Conservation (phyloP, 2,888 invertebrate species). For the Ryuthela nishihirai region DNA sequence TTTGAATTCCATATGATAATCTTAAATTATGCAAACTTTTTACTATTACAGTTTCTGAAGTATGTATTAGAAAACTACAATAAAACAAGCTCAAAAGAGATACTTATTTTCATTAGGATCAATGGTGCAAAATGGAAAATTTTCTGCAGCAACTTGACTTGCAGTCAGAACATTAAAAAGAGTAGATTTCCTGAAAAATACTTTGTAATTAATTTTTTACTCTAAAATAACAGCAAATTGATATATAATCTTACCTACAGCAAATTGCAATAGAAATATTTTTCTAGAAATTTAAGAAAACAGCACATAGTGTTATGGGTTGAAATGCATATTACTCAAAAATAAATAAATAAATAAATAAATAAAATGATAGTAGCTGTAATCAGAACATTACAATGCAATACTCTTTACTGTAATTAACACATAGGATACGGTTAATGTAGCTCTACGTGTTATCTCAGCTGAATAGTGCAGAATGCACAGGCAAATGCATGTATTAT, state of each 20-base stretch:
- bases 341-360: background rate
- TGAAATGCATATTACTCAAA: background rate
- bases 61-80: too few species aligned
- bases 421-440: too few species aligned
- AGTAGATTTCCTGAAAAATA: constrained; percentile 74
- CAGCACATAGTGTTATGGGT: background rate
- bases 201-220: too few species aligned
- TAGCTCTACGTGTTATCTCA: too few species aligned
- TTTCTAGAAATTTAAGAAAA: background rate
- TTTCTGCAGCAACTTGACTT: constrained; percentile 95
- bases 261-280: background rate
- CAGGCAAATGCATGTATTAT: too few species aligned
- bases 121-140: constrained; percentile 99
- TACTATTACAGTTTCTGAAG: too few species aligned
- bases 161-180: constrained; percentile 99
- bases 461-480: too few species aligned
- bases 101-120: constrained; percentile 99
- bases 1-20: too few species aligned
- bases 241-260: background rate
- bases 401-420: too few species aligned
- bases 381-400: background rate
- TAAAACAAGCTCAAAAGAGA: too few species aligned
- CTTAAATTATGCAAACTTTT: too few species aligned
- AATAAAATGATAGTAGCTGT: background rate
- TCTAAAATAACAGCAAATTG: too few species aligned